Base-by-base conservation (phyloP, 2,888 invertebrate species). In the Trissolcus brochymenae region DNA sequence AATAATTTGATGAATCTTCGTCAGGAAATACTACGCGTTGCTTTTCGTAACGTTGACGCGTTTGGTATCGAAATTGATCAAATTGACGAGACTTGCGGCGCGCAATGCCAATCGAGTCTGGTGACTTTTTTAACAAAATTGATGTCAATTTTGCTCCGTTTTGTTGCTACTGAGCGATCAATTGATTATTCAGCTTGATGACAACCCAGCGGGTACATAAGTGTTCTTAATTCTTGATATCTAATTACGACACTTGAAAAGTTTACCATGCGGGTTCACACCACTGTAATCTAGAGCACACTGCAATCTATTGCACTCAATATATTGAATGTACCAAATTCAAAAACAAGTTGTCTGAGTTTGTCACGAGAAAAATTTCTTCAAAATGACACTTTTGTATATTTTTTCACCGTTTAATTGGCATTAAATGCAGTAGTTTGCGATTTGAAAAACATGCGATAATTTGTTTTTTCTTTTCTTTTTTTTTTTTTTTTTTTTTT, bases 271-370 rank as follows among this genome's bases (percentile, higher is more conserved):
- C 59, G 29, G 65, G 65, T 73, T 54, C 40, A 73, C 55, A 65
- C 65, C 29, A 73, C 60, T 14, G 16, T 49, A 51, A 74, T 74
- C 73, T 74, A 74, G 73, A 66, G 66, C 53, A 29, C 46, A 61
- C 67, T 57, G 61, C 73, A 74, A 74, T 67, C 73, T 46, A 74
- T 74, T 74, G 61, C 43, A 35, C 66, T 67, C 66, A 67, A 66
- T 66, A 66, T 21, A 29, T 40, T 55, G 35, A 17, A 60, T 59
- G 16, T 53, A 43, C 40, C 40, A 67, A 57, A 56, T 40, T 6
- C 14, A 16, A 46, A n/a, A 16, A 19, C 25, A 4, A 25, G 25
- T 25, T 6, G 25, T 25, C 3, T 6, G 25, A 25, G 25, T 25
- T 2, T 4, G 4, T 6, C 3, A 25, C 4, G 25, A 2, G 25